Base-by-base conservation (phyloP, 92 coral and sea anemone genomes). In the Parazoanthus swiftii region DNA sequence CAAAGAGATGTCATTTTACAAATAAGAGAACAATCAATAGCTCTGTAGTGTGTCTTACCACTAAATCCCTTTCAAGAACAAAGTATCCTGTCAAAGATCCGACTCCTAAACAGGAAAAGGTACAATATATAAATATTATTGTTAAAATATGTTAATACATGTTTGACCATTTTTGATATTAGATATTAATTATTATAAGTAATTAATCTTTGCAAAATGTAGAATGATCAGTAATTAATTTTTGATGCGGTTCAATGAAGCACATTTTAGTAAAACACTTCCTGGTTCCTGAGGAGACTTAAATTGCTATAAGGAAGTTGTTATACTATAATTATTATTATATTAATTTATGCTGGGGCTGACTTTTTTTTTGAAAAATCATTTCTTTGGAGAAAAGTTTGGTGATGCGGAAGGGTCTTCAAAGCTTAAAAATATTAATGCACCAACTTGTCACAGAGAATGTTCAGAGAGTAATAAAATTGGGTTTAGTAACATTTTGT, bases 11-110 rank as follows among this genome's bases (percentile, higher is more conserved):
- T 37, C 90, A 86, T 35, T 74, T 85, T 36, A 25, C 90, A 77
- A 13, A 75, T 67, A 77, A 66, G 2, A 84, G 74, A 58, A 79
- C 43, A 51, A n/a, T 88, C 59, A 65, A 80, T 8, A 86, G 85
- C 67, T 38, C 78, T 38, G 35, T 71, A 33, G 89, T 29, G 37
- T 79, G 81, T 26, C 87, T 58, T 35, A 43, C 89, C 3, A 18
- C 86, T 5, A 90, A 82, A 58, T 70, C 73, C 8, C 88, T 88
- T 14, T 86, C 95, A 85, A 89, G 98, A 76, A 93, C 94, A 77
- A 93, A 94, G 88, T 94, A 95, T 39, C 95, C 94, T 36, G 88
- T 93, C 35, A 92, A 91, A 76, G 90, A 91, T 73, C 48, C 54
- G 29, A 89, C 90, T 58, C 91, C 92, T 13, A 88, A 89, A 58